phyloP scores from a whole-genome alignment of 2,797 vertebrate species.

The Enteromius fasciolatus region DNA sequence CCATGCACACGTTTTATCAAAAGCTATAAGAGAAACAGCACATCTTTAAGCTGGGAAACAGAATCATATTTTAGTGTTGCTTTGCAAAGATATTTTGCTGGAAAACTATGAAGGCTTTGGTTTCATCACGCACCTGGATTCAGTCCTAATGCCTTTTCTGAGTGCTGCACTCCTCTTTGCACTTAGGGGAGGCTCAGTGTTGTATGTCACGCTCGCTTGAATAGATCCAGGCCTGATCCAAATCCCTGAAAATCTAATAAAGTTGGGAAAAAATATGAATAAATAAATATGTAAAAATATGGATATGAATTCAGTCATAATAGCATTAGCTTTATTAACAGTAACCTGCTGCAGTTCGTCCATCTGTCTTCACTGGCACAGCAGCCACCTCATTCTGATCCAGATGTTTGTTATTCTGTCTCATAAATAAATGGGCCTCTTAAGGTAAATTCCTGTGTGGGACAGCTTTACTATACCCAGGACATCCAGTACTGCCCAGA shows the following conservation, averaged over 20 bases:
- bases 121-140: conserved; percentile 40
- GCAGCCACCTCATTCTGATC: conserved; percentile 9
- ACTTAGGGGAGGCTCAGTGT: conserved; percentile 19
- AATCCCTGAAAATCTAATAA: conserved; percentile 26
- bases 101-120: conserved; percentile 12
- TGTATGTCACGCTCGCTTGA: conserved; percentile 13
- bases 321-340: conserved; percentile 1
- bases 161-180: conserved; percentile 29
- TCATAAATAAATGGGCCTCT: conserved; percentile 43
- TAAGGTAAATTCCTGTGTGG: conserved; percentile 56
- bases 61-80: conserved; percentile 25
- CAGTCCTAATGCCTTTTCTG: conserved; percentile 26
- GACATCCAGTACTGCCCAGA: conserved; percentile 34
- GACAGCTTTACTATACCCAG: conserved; percentile 48
- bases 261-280: background rate
- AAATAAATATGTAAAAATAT: conserved; percentile 13
- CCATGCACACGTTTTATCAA: conserved; percentile 1
- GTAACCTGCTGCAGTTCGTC: conserved; percentile 10
- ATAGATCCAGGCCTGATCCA: conserved; percentile 11
- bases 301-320: conserved; percentile 16
- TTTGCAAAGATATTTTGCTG: background rate
- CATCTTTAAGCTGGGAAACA: conserved; percentile 11
- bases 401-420: conserved; percentile 49
- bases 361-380: conserved; percentile 33
- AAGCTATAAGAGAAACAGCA: background rate